These are phyloP conservation scores for Arenicola marina DNA, from an alignment of 2,888 invertebrate genomes.

Conservation along the genomic window DNA sequence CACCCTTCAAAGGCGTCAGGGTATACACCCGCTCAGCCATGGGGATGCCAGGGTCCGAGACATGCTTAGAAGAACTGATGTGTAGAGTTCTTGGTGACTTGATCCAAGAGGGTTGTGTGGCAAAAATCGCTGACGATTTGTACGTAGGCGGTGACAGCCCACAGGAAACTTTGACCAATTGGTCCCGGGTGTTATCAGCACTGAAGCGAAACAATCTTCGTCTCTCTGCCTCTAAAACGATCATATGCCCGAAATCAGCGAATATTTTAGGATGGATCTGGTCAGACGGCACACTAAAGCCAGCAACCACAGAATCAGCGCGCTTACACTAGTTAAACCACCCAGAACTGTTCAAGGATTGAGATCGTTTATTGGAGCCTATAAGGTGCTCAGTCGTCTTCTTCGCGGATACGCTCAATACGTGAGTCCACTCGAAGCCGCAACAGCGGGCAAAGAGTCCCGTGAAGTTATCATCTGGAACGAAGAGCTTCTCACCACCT, in stretches of 20 bases:
- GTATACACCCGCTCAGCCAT: conserved; percentile 23
- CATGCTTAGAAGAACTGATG: conserved; percentile 24
- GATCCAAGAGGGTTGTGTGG: conserved; percentile 15
- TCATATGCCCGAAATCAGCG: conserved; percentile 5
- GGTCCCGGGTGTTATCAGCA: background rate
- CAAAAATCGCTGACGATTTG: conserved; percentile 24
- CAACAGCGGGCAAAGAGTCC: background rate
- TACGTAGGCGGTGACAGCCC: conserved; percentile 1
- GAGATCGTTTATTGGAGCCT: too few relatives aligned
- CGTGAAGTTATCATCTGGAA: background rate
- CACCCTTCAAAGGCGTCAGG: conserved; percentile 12
- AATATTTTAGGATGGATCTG: conserved; percentile 9
- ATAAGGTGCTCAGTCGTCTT: background rate
- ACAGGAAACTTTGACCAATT: background rate
- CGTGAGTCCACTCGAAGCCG: background rate
- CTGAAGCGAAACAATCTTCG: background rate
- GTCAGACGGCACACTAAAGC: too few relatives aligned
- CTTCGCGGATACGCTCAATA: background rate
- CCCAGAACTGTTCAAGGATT: too few relatives aligned
- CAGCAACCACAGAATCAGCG: too few relatives aligned
- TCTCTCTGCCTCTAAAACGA: background rate
- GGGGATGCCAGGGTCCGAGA: conserved; percentile 30
- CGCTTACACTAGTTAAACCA: too few relatives aligned
- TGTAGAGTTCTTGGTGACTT: conserved; percentile 26
- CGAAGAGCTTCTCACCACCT: background rate